Base-by-base conservation (phyloP, 37 sponge, comb jelly and placozoan genomes). In the Halisarca cf. caerulea region DNA sequence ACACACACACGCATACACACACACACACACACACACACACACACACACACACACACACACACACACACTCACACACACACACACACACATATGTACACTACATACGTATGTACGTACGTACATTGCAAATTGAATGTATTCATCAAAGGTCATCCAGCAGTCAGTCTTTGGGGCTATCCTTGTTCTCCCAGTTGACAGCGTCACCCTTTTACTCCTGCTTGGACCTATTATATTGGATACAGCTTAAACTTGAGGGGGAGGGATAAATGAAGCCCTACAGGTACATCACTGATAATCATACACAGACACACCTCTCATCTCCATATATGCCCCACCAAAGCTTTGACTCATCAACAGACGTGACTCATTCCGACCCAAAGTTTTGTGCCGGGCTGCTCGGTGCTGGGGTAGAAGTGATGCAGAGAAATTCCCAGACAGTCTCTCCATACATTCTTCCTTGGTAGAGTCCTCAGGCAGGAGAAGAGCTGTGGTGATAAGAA, bases 71-170 rank as follows among this genome's bases (percentile, higher is more conserved):
- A 80, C 21, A 80, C 18, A 80, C 61, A 54, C 20, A 80, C 61
- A 58, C 32, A 80, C 61, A 57, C 32, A 80, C 61, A 57, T 59
- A 80, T 36, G 43, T 36, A 80, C 35, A 21, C 55, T 57, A 80
- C 59, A 58, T 57, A 80, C 59, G 30, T 57, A 80, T 59, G 43
- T 57, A 80, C 6, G 44, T 74, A 53, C 86, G 47, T 61, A 92
- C 92, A 71, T 27, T 17, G 86, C 85, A 24, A 92, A 66, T 24
- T 60, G 30, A 25, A 57, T 47, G 64, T 78, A 92, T n/a, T 92
- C 83, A 0, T 64, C 72, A 75, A 82, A 92, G 20, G 89, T 88
- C 41, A 92, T 28, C 92, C 92, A 92, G 78, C 89, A 92, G 55
- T 92, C 92, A 24, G 86, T 85, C 59, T 88, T 92, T 38, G 86